Base-by-base conservation (phyloP, 2,113 vertebrate species). In the Oncorhynchus masou region DNA sequence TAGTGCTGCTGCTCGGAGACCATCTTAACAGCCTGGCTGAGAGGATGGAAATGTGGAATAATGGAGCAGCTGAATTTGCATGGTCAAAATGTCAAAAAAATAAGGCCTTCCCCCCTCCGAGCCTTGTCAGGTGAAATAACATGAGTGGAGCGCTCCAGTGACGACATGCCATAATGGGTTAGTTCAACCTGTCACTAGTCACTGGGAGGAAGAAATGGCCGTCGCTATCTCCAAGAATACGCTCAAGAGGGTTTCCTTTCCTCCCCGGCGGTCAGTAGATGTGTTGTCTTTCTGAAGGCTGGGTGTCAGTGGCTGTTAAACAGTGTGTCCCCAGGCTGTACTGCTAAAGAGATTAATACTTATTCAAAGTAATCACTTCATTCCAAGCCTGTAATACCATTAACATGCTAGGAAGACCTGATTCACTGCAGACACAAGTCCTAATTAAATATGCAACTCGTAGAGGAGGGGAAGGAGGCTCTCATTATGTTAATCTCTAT, bases 51-150 rank as follows among this genome's bases (percentile, higher is more conserved):
- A 98, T 96, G 96, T 95, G 96, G 95, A 97, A 98, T 98, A 97
- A 98, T 98, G 95, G 97, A 98, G 95, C 94, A 95, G 94, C 93
- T 95, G 95, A 95, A 99, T 99, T 98, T 98, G 96, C 96, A 99
- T 98, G 97, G 97, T 98, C 97, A 98, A 98, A 98, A 97, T 98
- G 97, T 99, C 97, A 97, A 96, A 99, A 98, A 99, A 98, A 99
- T 98, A 96, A 98, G 96, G 94, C 94, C 94, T 97, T 97, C 94
- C 92, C 94, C 90, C 94, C 92, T 94, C 90, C 94, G 95, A 96
- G 96, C 94, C 96, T 96, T 97, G 97, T 98, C 97, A 98, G 93
- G 95, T 95, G 94, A 94, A 97, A 96, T 96, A 97, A 96, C 94
- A 80, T 94, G 95, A 96, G 96, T 94, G 95, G 95, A 94, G 90